A percentile compares a stretch with the other conserved stretches of the same genome.
phyloP scores from a whole-genome alignment of 2,113 vertebrate genomes.

The Ariopsis seemanni region DNA sequence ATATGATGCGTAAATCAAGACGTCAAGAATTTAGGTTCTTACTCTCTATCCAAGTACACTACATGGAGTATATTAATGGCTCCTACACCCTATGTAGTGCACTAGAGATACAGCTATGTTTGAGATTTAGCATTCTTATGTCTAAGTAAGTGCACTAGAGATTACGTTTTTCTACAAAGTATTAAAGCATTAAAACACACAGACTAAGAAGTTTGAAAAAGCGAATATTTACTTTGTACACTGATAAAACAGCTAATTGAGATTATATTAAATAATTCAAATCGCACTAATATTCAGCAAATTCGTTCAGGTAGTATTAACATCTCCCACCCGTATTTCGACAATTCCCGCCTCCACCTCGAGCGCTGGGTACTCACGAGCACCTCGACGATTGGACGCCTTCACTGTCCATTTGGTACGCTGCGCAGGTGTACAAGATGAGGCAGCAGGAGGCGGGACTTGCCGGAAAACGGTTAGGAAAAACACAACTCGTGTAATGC shows the following conservation, averaged over 20 bases:
- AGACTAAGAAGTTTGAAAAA: neutral
- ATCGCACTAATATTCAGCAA: neutral
- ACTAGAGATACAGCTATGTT: neutral
- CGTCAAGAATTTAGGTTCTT: too few relatives aligned
- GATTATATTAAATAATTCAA: neutral
- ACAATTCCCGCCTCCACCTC: neutral
- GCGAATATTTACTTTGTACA: neutral
- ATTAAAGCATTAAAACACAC: neutral
- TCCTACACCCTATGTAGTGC: neutral
- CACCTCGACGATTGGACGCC: neutral
- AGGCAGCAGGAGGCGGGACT: neutral
- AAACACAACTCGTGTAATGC: neutral
- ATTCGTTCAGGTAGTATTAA: neutral
- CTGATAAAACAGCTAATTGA: neutral
- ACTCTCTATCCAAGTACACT: neutral
- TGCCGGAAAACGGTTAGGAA: neutral
- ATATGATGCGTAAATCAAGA: too few relatives aligned
- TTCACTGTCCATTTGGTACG: neutral
- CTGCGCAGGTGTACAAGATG: too few relatives aligned
- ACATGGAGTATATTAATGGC: neutral
- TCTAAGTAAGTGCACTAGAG: neutral
- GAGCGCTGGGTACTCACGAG: neutral
- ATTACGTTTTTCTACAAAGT: neutral
- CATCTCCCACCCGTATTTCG: constrained; percentile 13
- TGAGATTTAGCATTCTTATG: neutral